Evolutionary conservation across 1,140 invertebrate genomes (phyloP), one percentile per base, ranked within the genome.

Genomic region (Leptinotarsa undecemlineata): DNA sequence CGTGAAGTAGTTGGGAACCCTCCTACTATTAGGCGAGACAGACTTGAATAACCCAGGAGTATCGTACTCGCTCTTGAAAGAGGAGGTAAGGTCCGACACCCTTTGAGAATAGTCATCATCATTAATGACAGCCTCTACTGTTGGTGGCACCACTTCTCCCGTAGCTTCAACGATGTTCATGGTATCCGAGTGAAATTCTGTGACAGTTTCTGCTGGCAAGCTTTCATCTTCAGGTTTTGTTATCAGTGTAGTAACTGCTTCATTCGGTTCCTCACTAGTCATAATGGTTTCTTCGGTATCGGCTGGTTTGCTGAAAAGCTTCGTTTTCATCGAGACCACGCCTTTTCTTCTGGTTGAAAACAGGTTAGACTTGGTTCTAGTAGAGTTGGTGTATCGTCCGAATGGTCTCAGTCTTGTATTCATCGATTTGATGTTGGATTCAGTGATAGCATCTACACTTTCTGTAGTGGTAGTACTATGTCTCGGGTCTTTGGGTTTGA

Each of bases 1-100:
- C 1, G 89, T 90, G 76, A 90, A 90, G 75, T 89, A 88, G 80
- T 86, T 89, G 3, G 89, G 89, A 74, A 88, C 82, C 77, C 88
- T 87, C 68, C 83, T 77, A 67, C 81, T 84, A 14, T 74, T 84
- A 6, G 84, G 81, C 71, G 88, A 80, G 11, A 85, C 81, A n/a
- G 78, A 76, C 81, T 89, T 89, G 77, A 89, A 89, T 80, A 88
- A 82, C 14, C 88, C 88, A 1, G 88, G 87, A 26, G 86, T 88
- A 70, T 88, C 88, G 77, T 89, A 90, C 68, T 89, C 87, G 76
- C 88, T 89, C 73, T 88, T 88, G 3, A 87, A 86, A 2, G 89
- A 89, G 3, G 83, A 84, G 1, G 89, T 90, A 71, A 90, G 81
- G 80, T 90, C 89, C 48, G 88, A 89, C 19, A 90, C 88, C 70